Percentiles rank a stretch among this genome's conserved stretches.
Conservation (phyloP, 1,140 invertebrate species). For the Heliconius nattereri region DNA sequence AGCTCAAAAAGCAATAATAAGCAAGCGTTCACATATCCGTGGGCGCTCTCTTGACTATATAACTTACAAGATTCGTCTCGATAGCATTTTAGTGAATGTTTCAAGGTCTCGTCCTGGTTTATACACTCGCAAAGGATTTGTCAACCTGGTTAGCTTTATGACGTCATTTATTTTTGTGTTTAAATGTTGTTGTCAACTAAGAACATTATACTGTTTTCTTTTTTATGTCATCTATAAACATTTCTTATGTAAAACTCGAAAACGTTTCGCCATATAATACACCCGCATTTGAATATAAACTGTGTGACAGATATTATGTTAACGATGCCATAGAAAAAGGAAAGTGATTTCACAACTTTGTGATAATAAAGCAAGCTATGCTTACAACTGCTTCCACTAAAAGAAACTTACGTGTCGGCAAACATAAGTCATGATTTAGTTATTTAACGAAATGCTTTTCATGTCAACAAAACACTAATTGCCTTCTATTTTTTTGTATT, state of each 20-base stretch:
- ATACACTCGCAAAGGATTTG: conserved; percentile 73
- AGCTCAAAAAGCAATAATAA: conserved; percentile 41
- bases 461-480: conserved; percentile 18
- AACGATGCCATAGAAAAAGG: conserved; percentile 23
- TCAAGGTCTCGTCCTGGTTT: conserved; percentile 78
- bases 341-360: conserved; percentile 35
- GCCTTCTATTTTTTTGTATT: neutral
- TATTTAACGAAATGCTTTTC: neutral
- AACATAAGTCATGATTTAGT: neutral
- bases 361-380: neutral
- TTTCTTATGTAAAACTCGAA: neutral
- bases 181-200: conserved; percentile 37
- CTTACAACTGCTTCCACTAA: neutral
- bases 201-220: neutral
- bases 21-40: conserved; percentile 57
- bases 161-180: conserved; percentile 57
- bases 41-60: conserved; percentile 61
- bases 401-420: neutral
- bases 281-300: conserved; percentile 13
- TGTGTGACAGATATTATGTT: conserved; percentile 19
- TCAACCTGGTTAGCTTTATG: conserved; percentile 67
- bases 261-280: neutral
- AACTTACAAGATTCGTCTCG: conserved; percentile 74
- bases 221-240: neutral
- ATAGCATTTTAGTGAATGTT: conserved; percentile 78